These are phyloP conservation scores for Agriotes lineatus DNA, from an alignment of 2,888 invertebrate species.

Conservation along the genomic window DNA sequence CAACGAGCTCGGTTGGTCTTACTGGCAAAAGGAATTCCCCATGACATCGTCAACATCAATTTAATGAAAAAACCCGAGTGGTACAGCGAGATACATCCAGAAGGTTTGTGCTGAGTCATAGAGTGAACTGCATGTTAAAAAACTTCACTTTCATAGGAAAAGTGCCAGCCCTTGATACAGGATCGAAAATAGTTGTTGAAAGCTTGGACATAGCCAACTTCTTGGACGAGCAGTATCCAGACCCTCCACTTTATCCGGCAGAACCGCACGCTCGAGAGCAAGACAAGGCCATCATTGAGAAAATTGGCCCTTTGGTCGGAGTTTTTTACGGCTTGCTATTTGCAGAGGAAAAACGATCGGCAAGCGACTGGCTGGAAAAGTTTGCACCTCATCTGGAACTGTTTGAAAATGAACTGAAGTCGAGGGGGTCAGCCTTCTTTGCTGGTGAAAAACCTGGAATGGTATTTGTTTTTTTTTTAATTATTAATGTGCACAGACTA, in stretches of 20 bases:
- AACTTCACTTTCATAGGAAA: constrained; percentile 61
- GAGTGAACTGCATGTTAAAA: background rate
- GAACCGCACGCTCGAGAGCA: constrained; percentile 61
- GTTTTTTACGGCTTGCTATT: constrained; percentile 54
- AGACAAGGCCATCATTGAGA: constrained; percentile 58
- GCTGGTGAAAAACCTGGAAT: constrained; percentile 61
- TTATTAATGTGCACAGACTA: no score
- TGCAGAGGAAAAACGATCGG: constrained; percentile 51
- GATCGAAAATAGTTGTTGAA: constrained; percentile 68
- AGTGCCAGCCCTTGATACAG: constrained; percentile 66
- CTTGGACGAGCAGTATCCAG: constrained; percentile 70
- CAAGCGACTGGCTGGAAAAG: constrained; percentile 58
- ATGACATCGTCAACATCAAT: constrained; percentile 82
- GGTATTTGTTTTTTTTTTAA: no score
- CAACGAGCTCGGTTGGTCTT: constrained; percentile 81
- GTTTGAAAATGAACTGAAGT: constrained; percentile 58
- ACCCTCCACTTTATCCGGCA: constrained; percentile 66
- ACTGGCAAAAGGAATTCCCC: constrained; percentile 80
- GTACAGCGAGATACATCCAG: constrained; percentile 75
- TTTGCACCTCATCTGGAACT: constrained; percentile 55
- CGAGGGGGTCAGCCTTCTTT: constrained; percentile 56
- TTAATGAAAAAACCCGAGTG: constrained; percentile 87
- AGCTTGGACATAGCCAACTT: constrained; percentile 70
- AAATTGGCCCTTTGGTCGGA: constrained; percentile 53
- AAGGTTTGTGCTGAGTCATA: constrained; percentile 69